These are phyloP conservation scores for Amblyjoppa proteus DNA, from an alignment of 2,888 invertebrate genomes.

Conservation along the genomic window DNA sequence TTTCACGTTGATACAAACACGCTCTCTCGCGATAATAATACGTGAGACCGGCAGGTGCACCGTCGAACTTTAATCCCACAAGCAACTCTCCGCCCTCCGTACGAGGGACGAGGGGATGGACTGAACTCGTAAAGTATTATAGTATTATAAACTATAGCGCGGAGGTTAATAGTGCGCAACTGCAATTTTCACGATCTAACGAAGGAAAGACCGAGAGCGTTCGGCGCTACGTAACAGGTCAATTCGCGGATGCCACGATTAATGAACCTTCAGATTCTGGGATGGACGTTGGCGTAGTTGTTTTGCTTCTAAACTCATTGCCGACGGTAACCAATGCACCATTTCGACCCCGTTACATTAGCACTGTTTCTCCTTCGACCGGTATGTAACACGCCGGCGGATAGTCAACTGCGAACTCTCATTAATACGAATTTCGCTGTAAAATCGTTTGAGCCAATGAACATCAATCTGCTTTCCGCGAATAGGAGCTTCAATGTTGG, in stretches of 20 bases:
- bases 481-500: neutral
- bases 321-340: slow-evolving; percentile 29
- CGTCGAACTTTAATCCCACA: slow-evolving; percentile 56
- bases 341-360: slow-evolving; percentile 15
- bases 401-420: slow-evolving; percentile 12
- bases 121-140: slow-evolving; percentile 46
- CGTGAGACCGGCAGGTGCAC: slow-evolving; percentile 42
- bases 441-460: neutral
- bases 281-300: slow-evolving; percentile 38
- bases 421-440: slow-evolving; percentile 6
- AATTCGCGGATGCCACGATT: slow-evolving; percentile 61
- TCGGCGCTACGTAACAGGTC: slow-evolving; percentile 37
- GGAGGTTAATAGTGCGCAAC: slow-evolving; percentile 41
- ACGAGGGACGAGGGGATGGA: slow-evolving; percentile 7
- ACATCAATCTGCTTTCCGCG: neutral
- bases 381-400: neutral
- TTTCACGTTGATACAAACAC: slow-evolving; percentile 34
- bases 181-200: slow-evolving; percentile 39
- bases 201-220: neutral
- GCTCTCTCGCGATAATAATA: slow-evolving; percentile 44
- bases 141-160: slow-evolving; percentile 33
- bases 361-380: neutral
- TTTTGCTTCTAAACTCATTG: slow-evolving; percentile 54
- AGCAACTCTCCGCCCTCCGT: slow-evolving; percentile 16
- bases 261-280: slow-evolving; percentile 56